phyloP scores from a whole-genome alignment of 2,888 invertebrate genomes.

The Ectemnius continuus region DNA sequence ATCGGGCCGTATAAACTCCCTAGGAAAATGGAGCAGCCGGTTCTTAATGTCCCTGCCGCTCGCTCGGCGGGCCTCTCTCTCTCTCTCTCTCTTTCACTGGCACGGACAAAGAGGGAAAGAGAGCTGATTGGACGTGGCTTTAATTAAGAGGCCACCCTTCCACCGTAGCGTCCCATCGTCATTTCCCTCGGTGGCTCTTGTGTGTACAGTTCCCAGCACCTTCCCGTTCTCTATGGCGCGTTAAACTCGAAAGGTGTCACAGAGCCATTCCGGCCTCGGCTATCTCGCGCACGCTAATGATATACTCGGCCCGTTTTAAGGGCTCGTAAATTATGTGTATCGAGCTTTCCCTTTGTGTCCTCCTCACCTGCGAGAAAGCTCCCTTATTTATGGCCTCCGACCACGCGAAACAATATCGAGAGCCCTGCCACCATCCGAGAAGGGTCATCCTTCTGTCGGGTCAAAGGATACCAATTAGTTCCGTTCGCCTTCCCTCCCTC shows the following conservation, averaged over 20 bases:
- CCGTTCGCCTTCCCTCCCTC: no score
- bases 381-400: constrained; percentile 41
- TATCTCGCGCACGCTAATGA: constrained; percentile 57
- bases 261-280: constrained; percentile 17
- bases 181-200: no score
- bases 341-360: constrained; percentile 42
- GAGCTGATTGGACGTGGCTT: constrained; percentile 30
- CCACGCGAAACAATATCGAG: constrained; percentile 15
- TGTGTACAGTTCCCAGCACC: neutral
- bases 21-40: constrained; percentile 20
- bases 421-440: neutral
- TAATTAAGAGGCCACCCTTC: constrained; percentile 49
- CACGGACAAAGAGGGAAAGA: neutral
- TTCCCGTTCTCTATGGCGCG: constrained; percentile 6
- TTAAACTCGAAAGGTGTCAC: constrained; percentile 47
- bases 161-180: no score
- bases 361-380: constrained; percentile 38
- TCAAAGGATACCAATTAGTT: constrained; percentile 15
- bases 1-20: constrained; percentile 41
- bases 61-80: neutral
- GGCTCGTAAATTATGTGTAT: constrained; percentile 61
- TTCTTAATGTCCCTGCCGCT: constrained; percentile 18
- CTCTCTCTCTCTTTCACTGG: no score
- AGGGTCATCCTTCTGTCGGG: constrained; percentile 25
- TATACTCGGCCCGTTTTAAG: constrained; percentile 49